Percentiles rank a stretch among this genome's conserved stretches.
phyloP scores from a whole-genome alignment of 2,888 invertebrate species.

The Omphaloscelis lunosa region DNA sequence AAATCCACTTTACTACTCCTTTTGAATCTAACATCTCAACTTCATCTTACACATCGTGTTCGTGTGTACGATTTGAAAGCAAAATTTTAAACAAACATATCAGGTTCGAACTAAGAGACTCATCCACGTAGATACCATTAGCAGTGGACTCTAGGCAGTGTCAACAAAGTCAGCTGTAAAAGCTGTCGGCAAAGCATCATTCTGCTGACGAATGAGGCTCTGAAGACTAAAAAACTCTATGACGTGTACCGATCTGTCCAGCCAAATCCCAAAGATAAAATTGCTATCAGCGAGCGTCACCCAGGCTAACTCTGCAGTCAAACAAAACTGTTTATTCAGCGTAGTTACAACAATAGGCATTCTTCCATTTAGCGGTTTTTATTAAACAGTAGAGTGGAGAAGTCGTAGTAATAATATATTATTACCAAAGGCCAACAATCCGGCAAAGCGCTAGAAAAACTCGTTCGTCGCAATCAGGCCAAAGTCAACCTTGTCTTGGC shows the following conservation, averaged over 20 bases:
- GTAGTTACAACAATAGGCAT: background rate
- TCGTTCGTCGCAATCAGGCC: slow-evolving; percentile 5
- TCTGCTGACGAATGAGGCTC: background rate
- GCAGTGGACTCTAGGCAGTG: background rate
- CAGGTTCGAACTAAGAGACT: background rate
- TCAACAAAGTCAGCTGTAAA: background rate
- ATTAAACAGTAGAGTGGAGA: background rate
- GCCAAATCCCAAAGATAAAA: background rate
- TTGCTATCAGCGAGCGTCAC: background rate
- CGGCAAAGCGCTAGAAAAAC: background rate
- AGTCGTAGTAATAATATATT: background rate
- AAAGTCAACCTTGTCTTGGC: background rate
- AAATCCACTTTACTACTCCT: background rate
- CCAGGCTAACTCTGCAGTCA: background rate
- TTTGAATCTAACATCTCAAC: too few relatives aligned
- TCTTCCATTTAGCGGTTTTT: background rate
- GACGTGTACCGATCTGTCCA: background rate
- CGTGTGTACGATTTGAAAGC: background rate
- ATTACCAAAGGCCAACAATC: background rate
- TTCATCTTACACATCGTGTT: background rate
- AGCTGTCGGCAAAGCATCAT: background rate
- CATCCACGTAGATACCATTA: background rate
- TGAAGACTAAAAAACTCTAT: background rate
- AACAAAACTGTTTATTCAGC: slow-evolving; percentile 16
- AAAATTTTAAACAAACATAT: background rate